These are phyloP conservation scores for Acinonyx jubatus DNA, from an alignment of 2,113 vertebrate species.

Conservation along the genomic window DNA sequence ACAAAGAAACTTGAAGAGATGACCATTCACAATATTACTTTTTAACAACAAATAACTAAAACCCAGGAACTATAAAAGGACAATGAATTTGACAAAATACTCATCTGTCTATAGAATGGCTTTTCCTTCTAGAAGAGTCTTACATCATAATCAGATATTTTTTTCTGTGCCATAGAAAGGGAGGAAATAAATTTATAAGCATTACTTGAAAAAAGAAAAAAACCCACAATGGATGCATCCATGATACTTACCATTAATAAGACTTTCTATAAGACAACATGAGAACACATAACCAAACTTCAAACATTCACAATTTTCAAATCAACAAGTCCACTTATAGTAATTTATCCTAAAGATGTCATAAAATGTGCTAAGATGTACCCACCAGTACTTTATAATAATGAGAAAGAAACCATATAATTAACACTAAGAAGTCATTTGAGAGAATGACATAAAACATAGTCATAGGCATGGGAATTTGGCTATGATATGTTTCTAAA, in stretches of 20 bases:
- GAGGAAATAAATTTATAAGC: not conserved
- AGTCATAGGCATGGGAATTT: not conserved
- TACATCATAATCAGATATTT: not conserved
- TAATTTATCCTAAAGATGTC: slow-evolving; percentile 32
- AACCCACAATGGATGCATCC: not conserved
- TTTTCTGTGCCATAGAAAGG: slow-evolving; percentile 6
- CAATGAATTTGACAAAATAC: not conserved
- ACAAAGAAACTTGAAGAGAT: slow-evolving; percentile 18
- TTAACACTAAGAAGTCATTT: not conserved
- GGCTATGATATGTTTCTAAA: not conserved
- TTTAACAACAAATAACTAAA: slow-evolving; percentile 17
- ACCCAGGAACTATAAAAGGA: not conserved
- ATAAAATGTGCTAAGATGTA: not conserved
- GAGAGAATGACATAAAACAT: not conserved
- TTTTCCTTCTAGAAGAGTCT: slow-evolving; percentile 28
- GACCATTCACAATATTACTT: not conserved
- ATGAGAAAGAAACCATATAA: not conserved
- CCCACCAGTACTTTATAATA: not conserved
- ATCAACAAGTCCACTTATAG: not conserved
- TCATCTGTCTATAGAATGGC: not conserved
- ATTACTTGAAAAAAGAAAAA: not conserved
- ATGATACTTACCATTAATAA: not conserved
- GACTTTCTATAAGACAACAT: not conserved
- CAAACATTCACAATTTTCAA: not conserved
- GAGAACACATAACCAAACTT: not conserved